These are phyloP conservation scores for Paedocypris micromegethes DNA, from an alignment of 2,797 vertebrate genomes.

Conservation along the genomic window DNA sequence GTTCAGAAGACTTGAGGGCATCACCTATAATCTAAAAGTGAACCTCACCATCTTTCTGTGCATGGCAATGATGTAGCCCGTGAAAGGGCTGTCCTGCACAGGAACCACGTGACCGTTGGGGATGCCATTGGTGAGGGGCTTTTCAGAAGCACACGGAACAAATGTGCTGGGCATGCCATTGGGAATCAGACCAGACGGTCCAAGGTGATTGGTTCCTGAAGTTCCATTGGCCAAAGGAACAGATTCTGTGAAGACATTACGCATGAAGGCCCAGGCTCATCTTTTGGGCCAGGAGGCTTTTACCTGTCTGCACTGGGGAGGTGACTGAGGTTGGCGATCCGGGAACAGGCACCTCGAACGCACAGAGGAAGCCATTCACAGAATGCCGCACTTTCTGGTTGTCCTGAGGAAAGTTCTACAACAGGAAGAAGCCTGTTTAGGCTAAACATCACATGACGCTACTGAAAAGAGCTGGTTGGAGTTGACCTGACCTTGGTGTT, in stretches of 20 bases:
- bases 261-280: too few relatives aligned
- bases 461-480: background rate
- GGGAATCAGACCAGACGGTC: constrained; percentile 73
- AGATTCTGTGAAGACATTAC: too few relatives aligned
- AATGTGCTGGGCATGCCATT: constrained; percentile 82
- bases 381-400: constrained; percentile 96
- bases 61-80: constrained; percentile 95
- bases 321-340: constrained; percentile 83
- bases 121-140: constrained; percentile 67
- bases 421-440: constrained; percentile 12
- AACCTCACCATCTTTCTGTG: constrained; percentile 94
- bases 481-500: constrained; percentile 86
- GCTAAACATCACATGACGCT: too few relatives aligned
- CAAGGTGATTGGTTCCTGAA: constrained; percentile 64
- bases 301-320: constrained; percentile 81
- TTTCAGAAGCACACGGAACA: constrained; percentile 64
- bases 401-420: constrained; percentile 92
- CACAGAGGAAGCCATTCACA: constrained; percentile 88
- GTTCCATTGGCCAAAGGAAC: constrained; percentile 37
- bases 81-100: constrained; percentile 82
- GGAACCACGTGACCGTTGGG: constrained; percentile 79
- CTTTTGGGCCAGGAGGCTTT: constrained; percentile 8
- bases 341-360: constrained; percentile 91
- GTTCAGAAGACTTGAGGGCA: background rate
- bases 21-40: background rate